These are phyloP conservation scores for Cephus runcator DNA, from an alignment of 2,888 invertebrate genomes.

Conservation along the genomic window DNA sequence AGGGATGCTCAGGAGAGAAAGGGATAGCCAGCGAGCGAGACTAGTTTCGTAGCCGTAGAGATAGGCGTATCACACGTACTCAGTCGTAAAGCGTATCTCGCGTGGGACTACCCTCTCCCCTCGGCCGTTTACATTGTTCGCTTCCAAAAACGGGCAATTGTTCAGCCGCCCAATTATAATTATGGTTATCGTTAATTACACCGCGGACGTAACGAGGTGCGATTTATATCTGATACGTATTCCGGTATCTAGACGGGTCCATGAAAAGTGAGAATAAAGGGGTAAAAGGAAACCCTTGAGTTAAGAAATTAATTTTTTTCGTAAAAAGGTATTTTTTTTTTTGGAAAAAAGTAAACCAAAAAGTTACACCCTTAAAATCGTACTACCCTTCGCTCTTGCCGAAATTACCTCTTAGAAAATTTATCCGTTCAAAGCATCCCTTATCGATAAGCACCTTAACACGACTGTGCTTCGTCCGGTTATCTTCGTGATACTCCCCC, in stretches of 20 bases:
- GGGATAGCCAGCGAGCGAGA: neutral
- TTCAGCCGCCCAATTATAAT: neutral
- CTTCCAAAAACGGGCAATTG: neutral
- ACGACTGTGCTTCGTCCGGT: neutral
- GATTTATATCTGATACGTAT: neutral
- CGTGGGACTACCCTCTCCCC: slow-evolving; percentile 1
- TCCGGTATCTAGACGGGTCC: neutral
- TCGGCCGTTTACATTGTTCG: slow-evolving; percentile 6
- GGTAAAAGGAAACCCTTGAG: neutral
- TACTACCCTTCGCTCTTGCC: neutral
- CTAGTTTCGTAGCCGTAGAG: slow-evolving; percentile 17
- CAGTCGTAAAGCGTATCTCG: slow-evolving; percentile 40
- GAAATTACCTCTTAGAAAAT: neutral
- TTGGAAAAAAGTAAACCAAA: too few species aligned
- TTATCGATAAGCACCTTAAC: neutral
- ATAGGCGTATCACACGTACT: slow-evolving; percentile 31
- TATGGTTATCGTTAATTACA: neutral
- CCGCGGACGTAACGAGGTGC: neutral
- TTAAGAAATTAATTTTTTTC: neutral
- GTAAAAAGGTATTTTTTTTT: too few species aligned
- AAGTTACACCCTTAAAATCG: neutral
- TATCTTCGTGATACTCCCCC: neutral
- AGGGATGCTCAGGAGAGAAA: neutral
- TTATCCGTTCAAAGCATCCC: neutral
- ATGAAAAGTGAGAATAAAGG: neutral